Evolutionary conservation across 2,113 vertebrate genomes (phyloP).

Genomic region (Trochalopteron elliotii): DNA sequence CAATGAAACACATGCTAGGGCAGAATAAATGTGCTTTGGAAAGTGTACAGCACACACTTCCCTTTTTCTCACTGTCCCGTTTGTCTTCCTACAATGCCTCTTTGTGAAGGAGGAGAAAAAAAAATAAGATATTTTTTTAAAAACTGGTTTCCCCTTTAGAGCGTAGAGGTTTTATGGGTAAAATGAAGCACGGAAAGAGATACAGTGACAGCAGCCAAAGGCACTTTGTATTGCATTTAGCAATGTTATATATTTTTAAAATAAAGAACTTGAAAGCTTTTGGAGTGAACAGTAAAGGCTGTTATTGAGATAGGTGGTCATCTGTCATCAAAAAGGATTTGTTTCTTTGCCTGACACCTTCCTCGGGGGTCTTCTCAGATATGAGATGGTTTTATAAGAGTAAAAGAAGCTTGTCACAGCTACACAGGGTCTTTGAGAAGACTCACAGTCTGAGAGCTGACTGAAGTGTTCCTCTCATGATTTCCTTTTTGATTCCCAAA

Average conservation of each 20-base stretch:
- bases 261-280: neutral
- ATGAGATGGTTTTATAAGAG: neutral
- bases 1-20: neutral
- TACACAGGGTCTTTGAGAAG: neutral
- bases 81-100: neutral
- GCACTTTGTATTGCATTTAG: neutral
- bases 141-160: neutral
- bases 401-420: neutral
- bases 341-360: neutral
- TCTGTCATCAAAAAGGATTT: neutral
- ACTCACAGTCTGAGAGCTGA: neutral
- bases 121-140: too few relatives aligned
- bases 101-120: neutral
- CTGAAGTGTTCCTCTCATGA: neutral
- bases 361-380: neutral
- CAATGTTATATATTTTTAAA: neutral
- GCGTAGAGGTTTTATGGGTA: neutral
- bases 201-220: neutral
- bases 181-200: neutral
- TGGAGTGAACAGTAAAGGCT: neutral
- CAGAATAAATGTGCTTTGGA: conserved; percentile 13
- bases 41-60: neutral
- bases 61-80: neutral
- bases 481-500: neutral
- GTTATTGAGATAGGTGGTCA: neutral